Evolutionary conservation across 2,113 vertebrate genomes (phyloP).

Genomic region (Numenius arquata): DNA sequence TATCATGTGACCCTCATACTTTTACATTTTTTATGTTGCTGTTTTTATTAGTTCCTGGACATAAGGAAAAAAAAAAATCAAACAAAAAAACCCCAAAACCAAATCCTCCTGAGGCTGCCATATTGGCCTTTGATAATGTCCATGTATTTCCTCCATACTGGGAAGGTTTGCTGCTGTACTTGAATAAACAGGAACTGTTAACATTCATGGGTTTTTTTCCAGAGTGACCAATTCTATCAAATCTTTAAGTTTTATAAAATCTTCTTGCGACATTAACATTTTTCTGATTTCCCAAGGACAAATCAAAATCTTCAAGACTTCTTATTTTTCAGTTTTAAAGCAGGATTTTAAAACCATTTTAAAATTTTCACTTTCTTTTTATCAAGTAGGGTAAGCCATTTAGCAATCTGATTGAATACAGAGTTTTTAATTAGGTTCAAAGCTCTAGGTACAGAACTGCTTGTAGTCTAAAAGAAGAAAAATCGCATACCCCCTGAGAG

Average conservation of each 20-base stretch:
- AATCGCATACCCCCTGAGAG: slow-evolving; percentile 70
- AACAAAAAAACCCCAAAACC: background rate
- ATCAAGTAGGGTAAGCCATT: background rate
- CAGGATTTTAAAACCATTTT: background rate
- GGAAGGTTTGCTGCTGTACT: background rate
- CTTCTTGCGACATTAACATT: background rate
- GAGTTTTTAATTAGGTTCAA: background rate
- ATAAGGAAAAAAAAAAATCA: background rate
- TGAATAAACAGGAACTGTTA: background rate
- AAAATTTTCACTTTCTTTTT: background rate
- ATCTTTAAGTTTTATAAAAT: background rate
- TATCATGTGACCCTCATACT: background rate
- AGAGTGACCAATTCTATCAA: background rate
- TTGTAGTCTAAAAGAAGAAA: background rate
- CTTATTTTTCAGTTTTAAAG: background rate
- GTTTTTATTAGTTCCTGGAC: background rate
- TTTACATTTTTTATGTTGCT: background rate
- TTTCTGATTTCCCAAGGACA: background rate
- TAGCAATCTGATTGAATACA: background rate
- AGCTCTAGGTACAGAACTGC: background rate
- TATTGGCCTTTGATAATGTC: background rate
- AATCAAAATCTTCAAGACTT: background rate
- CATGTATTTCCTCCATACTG: background rate
- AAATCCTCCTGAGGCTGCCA: background rate
- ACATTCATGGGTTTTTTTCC: background rate